A percentile compares a stretch with the other conserved stretches of the same genome.
phyloP scores from a whole-genome alignment of 2,113 vertebrate species.

The Austrofundulus limnaeus region DNA sequence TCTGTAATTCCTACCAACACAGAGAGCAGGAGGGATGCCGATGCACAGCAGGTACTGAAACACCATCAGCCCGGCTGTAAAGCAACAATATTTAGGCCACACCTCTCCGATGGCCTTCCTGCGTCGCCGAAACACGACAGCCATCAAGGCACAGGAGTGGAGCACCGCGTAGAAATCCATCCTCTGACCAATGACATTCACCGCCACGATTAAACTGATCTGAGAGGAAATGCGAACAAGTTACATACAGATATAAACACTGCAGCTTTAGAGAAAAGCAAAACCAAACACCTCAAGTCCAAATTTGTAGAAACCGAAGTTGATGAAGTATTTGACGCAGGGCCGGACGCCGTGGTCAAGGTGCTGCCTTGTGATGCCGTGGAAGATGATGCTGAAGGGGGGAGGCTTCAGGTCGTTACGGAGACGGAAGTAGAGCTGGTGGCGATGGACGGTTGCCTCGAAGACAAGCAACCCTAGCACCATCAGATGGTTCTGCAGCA shows the following conservation, averaged over 20 bases:
- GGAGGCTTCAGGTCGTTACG: constrained; percentile 65
- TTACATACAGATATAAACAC: not conserved
- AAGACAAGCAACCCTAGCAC: constrained; percentile 73
- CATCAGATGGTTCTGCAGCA: constrained; percentile 72
- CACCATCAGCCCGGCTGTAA: constrained; percentile 77
- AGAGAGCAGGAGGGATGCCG: constrained; percentile 79
- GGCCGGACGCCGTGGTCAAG: constrained; percentile 68
- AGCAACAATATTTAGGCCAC: constrained; percentile 82
- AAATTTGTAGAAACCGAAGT: constrained; percentile 81
- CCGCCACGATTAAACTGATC: constrained; percentile 76
- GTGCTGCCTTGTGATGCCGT: constrained; percentile 65
- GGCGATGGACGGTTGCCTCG: constrained; percentile 66
- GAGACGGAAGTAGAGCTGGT: constrained; percentile 72
- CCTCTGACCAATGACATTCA: constrained; percentile 76
- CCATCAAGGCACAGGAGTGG: constrained; percentile 73
- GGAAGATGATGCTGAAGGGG: constrained; percentile 58
- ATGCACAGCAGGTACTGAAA: constrained; percentile 81
- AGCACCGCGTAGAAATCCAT: constrained; percentile 80
- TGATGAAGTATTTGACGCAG: constrained; percentile 77
- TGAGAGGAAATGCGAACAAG: constrained; percentile 32
- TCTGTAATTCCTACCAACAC: constrained; percentile 66
- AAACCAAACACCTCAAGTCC: constrained; percentile 75
- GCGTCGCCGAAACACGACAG: constrained; percentile 68
- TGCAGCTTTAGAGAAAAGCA: not conserved
- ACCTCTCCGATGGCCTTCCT: constrained; percentile 84